Conservation (phyloP, 2,888 invertebrate species). For the Coenonympha arcania region DNA sequence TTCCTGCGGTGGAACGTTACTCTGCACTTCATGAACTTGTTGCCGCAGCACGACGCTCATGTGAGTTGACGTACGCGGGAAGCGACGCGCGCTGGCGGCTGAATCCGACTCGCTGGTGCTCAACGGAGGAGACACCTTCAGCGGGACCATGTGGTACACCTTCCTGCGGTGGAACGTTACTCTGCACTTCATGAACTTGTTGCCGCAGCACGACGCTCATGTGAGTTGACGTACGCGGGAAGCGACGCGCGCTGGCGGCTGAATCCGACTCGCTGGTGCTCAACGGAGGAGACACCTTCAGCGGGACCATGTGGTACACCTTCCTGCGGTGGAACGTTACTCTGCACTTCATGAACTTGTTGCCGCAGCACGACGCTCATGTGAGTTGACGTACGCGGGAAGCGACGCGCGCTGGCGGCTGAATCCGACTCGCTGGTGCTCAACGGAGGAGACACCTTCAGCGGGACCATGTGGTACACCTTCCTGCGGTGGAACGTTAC, state of each 20-base stretch:
- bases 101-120: constrained; percentile 78
- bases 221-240: constrained; percentile 78
- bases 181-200: constrained; percentile 81
- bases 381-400: constrained; percentile 78
- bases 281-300: constrained; percentile 81
- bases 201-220: constrained; percentile 82
- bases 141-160: constrained; percentile 84
- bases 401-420: constrained; percentile 57
- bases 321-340: constrained; percentile 82
- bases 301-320: constrained; percentile 84
- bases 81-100: constrained; percentile 55
- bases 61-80: constrained; percentile 78
- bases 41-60: constrained; percentile 82
- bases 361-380: constrained; percentile 82
- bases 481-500: constrained; percentile 82
- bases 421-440: constrained; percentile 78
- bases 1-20: constrained; percentile 82
- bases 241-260: constrained; percentile 57
- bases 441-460: constrained; percentile 81
- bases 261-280: constrained; percentile 78
- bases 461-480: constrained; percentile 84
- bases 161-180: constrained; percentile 82
- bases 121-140: constrained; percentile 81
- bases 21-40: constrained; percentile 81
- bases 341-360: constrained; percentile 81